These are phyloP conservation scores for Petromus typicus DNA, from an alignment of 2,113 vertebrate genomes.

Conservation along the genomic window DNA sequence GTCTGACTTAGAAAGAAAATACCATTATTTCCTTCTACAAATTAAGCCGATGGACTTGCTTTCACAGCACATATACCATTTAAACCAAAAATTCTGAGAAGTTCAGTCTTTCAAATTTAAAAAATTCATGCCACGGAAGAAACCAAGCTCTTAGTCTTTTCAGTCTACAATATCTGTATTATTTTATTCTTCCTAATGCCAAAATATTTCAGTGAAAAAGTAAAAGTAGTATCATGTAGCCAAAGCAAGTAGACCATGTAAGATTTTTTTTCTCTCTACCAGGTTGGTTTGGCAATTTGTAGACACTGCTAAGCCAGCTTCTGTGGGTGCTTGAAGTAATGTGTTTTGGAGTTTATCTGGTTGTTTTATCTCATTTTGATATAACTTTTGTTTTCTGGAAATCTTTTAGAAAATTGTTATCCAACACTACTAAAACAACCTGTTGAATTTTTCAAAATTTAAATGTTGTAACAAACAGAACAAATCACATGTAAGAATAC, in stretches of 20 bases:
- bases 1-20: constrained; percentile 65
- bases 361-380: constrained; percentile 68
- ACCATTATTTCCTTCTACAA: constrained; percentile 31
- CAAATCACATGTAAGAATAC: constrained; percentile 45
- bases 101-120: constrained; percentile 37
- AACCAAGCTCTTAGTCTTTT: constrained; percentile 21
- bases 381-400: constrained; percentile 74
- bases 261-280: constrained; percentile 42
- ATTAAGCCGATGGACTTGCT: background rate
- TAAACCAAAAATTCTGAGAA: constrained; percentile 55
- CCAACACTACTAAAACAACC: constrained; percentile 67
- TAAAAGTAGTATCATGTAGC: constrained; percentile 33
- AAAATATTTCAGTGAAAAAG: constrained; percentile 65
- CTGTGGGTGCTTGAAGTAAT: constrained; percentile 22
- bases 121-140: constrained; percentile 19
- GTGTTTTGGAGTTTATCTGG: constrained; percentile 65
- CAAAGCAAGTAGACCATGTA: constrained; percentile 54
- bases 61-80: background rate
- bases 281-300: constrained; percentile 58
- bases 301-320: constrained; percentile 56
- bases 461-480: constrained; percentile 67
- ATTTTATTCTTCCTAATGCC: constrained; percentile 31
- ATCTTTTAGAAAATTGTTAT: constrained; percentile 64
- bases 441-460: constrained; percentile 64
- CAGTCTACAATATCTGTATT: background rate